Evolutionary conservation across 2,113 vertebrate species (phyloP).

Genomic region (Odobenus rosmarus): DNA sequence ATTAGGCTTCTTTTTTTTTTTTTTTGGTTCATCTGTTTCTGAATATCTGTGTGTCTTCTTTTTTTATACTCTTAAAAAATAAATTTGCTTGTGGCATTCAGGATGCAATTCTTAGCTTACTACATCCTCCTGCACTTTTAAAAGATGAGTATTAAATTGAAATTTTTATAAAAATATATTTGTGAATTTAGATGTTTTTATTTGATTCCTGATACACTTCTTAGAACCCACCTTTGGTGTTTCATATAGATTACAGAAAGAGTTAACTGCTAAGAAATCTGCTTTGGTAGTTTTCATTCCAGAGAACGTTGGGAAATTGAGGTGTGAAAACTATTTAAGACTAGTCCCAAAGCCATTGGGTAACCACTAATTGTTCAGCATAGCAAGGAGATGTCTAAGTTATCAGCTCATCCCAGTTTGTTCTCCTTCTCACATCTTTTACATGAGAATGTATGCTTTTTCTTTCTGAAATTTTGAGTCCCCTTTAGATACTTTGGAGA

Average conservation of each 20-base stretch:
- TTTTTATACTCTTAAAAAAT: conserved; percentile 50
- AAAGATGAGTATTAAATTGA: not conserved
- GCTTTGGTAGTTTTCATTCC: not conserved
- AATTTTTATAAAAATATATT: not conserved
- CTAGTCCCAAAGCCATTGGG: not conserved
- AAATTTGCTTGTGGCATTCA: not conserved
- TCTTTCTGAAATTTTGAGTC: not conserved
- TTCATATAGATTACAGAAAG: not conserved
- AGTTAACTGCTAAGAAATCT: not conserved
- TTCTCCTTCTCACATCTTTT: not conserved
- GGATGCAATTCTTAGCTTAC: conserved; percentile 38
- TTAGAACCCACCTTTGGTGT: not conserved
- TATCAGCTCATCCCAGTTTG: not conserved
- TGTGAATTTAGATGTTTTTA: not conserved
- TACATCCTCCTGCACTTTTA: not conserved
- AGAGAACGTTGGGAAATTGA: not conserved
- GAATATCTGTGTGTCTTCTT: conserved; percentile 50
- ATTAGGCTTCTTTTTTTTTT: conserved; percentile 61
- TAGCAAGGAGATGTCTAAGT: not conserved
- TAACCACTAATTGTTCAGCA: not conserved
- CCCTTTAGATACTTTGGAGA: not conserved
- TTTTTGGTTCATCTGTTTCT: conserved; percentile 66
- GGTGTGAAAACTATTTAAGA: not conserved
- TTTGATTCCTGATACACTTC: not conserved
- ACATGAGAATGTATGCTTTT: not conserved